These are phyloP conservation scores for Chelonus insularis DNA, from an alignment of 1,140 invertebrate species.

Conservation along the genomic window DNA sequence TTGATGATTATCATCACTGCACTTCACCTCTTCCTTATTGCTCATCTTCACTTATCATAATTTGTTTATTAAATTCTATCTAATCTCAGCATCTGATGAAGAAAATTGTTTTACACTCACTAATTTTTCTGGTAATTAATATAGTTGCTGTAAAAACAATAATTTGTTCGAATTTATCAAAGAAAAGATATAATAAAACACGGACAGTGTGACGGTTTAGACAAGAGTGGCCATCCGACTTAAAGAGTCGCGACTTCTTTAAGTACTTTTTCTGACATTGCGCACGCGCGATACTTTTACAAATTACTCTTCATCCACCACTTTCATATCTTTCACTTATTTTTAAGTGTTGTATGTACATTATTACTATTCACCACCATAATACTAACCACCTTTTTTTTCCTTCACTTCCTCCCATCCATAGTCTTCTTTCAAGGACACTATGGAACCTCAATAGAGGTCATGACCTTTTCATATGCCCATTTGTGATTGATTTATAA, in stretches of 20 bases:
- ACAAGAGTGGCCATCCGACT: constrained; percentile 49
- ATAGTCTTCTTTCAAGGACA: constrained; percentile 35
- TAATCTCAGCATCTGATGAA: no score
- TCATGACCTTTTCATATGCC: constrained; percentile 55
- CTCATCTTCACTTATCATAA: not conserved
- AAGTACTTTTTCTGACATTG: constrained; percentile 49
- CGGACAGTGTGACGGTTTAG: constrained; percentile 39
- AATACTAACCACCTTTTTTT: not conserved
- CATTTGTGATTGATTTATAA: constrained; percentile 46
- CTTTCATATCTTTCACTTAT: not conserved
- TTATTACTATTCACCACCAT: not conserved
- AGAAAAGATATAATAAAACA: constrained; percentile 33
- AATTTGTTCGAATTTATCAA: not conserved
- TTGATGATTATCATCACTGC: not conserved
- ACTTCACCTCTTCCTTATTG: constrained; percentile 15
- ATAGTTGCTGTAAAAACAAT: not conserved
- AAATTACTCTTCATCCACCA: constrained; percentile 36
- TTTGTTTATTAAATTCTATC: no score
- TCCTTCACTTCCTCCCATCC: constrained; percentile 18
- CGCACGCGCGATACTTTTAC: constrained; percentile 29
- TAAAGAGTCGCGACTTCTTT: constrained; percentile 46
- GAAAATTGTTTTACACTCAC: no score
- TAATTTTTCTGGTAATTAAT: not conserved
- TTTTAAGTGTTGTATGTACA: not conserved
- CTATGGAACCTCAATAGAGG: constrained; percentile 44